Percentiles rank a stretch among this genome's conserved stretches.
Conservation (phyloP, 2,797 vertebrate species). For the Momotus momota region DNA sequence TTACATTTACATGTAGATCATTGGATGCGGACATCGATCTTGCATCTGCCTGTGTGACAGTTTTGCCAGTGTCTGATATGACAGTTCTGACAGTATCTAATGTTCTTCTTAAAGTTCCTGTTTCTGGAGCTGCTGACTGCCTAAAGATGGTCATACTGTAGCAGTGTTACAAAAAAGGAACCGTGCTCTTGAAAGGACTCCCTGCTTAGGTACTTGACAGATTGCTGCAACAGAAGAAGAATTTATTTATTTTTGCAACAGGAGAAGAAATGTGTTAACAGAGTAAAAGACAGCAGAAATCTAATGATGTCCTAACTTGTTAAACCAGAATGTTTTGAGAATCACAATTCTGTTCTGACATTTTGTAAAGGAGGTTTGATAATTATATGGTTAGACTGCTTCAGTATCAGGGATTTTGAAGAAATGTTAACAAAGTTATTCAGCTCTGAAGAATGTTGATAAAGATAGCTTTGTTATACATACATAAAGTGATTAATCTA, state of each 20-base stretch:
- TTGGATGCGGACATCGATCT: background rate
- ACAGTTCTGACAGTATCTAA: background rate
- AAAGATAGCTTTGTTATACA: background rate
- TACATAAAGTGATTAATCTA: background rate
- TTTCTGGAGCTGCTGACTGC: background rate
- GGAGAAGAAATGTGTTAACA: background rate
- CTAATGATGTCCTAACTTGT: background rate
- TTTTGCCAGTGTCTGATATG: background rate
- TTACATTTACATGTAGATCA: rapidly evolving
- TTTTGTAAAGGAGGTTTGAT: background rate
- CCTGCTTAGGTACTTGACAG: background rate
- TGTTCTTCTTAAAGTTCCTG: background rate
- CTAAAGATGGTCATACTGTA: background rate
- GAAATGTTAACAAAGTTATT: background rate
- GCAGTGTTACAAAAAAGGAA: background rate
- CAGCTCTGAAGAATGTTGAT: background rate
- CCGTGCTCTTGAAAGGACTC: background rate
- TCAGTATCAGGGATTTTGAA: background rate
- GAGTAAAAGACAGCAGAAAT: background rate
- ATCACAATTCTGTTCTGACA: background rate
- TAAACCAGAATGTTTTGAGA: background rate
- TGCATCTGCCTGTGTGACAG: background rate
- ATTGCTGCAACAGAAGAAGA: background rate
- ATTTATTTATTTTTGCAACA: background rate
- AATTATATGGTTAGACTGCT: background rate